These are phyloP conservation scores for Drosophila picticornis DNA, from an alignment of 2,888 invertebrate genomes.

Conservation along the genomic window DNA sequence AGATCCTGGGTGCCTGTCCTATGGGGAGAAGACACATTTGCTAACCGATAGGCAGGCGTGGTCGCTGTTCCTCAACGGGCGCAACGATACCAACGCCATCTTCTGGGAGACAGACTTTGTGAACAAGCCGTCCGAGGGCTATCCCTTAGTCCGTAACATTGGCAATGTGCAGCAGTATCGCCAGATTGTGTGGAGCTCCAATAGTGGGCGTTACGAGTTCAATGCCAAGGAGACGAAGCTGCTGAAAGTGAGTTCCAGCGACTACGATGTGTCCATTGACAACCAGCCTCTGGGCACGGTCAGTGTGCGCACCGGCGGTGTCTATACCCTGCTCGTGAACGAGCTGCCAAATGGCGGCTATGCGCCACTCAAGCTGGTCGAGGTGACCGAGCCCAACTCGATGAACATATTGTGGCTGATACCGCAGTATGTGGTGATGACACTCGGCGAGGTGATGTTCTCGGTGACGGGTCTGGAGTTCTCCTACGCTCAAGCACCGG, in stretches of 20 bases:
- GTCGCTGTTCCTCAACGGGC: conserved; percentile 73
- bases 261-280: conserved; percentile 68
- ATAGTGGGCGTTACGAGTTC: conserved; percentile 58
- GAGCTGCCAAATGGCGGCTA: conserved; percentile 32
- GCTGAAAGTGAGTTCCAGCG: conserved; percentile 56
- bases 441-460: conserved; percentile 88
- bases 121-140: conserved; percentile 81
- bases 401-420: conserved; percentile 88
- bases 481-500: conserved; percentile 89
- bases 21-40: not conserved
- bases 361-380: conserved; percentile 22
- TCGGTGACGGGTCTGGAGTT: conserved; percentile 90
- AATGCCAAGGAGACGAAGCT: conserved; percentile 55
- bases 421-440: conserved; percentile 90
- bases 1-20: conserved; percentile 37
- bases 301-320: conserved; percentile 82
- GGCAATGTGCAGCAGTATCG: conserved; percentile 60
- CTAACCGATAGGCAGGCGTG: conserved; percentile 65
- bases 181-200: conserved; percentile 66
- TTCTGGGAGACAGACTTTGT: conserved; percentile 67
- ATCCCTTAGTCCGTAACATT: conserved; percentile 76
- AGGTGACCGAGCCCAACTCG: conserved; percentile 85
- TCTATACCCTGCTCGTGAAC: conserved; percentile 81
- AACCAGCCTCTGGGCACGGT: conserved; percentile 17
- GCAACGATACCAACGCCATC: conserved; percentile 24